Conservation (phyloP, 1,140 invertebrate species). For the Dendrolimus punctatus region DNA sequence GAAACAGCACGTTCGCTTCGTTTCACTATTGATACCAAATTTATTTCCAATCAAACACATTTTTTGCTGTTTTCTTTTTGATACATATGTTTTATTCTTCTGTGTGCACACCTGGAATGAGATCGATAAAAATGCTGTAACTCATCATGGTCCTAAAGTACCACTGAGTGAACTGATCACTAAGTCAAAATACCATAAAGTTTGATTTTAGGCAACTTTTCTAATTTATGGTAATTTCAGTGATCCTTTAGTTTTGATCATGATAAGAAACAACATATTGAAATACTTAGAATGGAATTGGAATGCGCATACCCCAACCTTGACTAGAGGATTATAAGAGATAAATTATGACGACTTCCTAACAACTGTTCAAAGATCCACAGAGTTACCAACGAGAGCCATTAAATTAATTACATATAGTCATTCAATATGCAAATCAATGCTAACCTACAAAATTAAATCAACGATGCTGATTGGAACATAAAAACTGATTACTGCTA, state of each 20-base stretch:
- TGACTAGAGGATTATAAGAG: background rate
- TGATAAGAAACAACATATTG: slow-evolving; percentile 30
- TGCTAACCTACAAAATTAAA: too few species aligned
- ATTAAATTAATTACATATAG: too few species aligned
- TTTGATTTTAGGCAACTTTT: too few species aligned
- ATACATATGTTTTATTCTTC: slow-evolving; percentile 36
- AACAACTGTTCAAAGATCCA: too few species aligned
- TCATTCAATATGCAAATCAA: too few species aligned
- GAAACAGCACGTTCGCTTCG: slow-evolving; percentile 52
- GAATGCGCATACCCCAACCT: slow-evolving; percentile 37
- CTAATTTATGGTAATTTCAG: too few species aligned
- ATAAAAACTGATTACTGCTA: too few species aligned
- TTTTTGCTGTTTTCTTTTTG: slow-evolving; percentile 49
- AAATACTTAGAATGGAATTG: slow-evolving; percentile 25
- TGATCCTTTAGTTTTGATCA: slow-evolving; percentile 6
- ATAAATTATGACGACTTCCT: too few species aligned
- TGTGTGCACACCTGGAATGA: slow-evolving; percentile 40
- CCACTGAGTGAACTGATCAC: too few species aligned
- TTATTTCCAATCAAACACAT: slow-evolving; percentile 62
- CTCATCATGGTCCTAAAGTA: slow-evolving; percentile 18
- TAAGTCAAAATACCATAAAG: too few species aligned
- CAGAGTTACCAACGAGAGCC: too few species aligned
- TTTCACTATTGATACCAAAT: slow-evolving; percentile 36
- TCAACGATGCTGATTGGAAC: too few species aligned
- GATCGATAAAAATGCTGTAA: slow-evolving; percentile 21